Conservation (phyloP, 2,113 vertebrate genomes). For the Equus przewalskii region DNA sequence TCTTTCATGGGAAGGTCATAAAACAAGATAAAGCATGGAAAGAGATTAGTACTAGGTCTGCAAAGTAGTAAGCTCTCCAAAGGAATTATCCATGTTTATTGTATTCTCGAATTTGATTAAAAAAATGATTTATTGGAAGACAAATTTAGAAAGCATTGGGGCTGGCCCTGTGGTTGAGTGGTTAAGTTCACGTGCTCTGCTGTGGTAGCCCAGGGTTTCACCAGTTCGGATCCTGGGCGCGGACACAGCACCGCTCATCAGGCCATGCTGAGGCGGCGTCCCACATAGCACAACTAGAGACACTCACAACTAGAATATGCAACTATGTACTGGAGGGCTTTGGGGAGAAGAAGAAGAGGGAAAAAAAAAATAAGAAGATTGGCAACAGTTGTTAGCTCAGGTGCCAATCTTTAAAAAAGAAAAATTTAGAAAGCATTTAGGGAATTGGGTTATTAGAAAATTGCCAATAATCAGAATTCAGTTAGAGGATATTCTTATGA, state of each 20-base stretch:
- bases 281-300: too few relatives aligned
- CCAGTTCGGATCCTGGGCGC: too few relatives aligned
- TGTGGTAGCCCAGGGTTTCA: too few relatives aligned
- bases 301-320: too few relatives aligned
- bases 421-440: neutral
- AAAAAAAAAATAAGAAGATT: too few relatives aligned
- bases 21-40: neutral
- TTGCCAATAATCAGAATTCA: neutral
- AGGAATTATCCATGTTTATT: neutral
- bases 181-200: too few relatives aligned
- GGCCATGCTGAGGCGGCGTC: too few relatives aligned
- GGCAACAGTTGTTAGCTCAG: too few relatives aligned
- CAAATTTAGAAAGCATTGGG: neutral
- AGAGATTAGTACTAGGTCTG: neutral
- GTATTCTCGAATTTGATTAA: neutral
- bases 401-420: neutral
- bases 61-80: neutral
- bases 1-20: neutral
- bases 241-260: too few relatives aligned
- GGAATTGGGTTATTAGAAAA: neutral
- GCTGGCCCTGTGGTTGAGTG: neutral
- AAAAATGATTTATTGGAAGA: neutral
- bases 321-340: too few relatives aligned
- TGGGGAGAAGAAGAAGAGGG: too few relatives aligned
- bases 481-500: neutral